Conservation (phyloP, 1,140 invertebrate species). For the Brachionus asplanchnoidis region DNA sequence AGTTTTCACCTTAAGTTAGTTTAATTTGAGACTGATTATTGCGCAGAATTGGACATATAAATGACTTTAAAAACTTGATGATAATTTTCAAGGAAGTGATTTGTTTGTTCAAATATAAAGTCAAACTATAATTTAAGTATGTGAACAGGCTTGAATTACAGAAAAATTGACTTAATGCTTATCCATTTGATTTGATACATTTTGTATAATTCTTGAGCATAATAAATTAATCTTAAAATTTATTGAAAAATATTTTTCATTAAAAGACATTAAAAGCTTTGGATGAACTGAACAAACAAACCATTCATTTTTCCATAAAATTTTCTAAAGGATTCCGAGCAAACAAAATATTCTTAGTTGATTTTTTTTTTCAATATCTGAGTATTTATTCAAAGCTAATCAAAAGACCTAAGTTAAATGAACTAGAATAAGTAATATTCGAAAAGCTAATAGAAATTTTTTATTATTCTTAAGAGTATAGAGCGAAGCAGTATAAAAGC, state of each 20-base stretch:
- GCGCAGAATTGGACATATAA: neutral
- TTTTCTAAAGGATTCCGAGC: neutral
- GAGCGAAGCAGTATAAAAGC: neutral
- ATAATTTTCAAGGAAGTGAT: neutral
- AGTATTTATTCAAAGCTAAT: neutral
- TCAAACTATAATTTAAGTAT: neutral
- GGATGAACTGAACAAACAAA: neutral
- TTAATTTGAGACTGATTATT: slow-evolving; percentile 9
- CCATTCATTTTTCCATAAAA: neutral
- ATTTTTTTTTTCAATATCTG: slow-evolving; percentile 5
- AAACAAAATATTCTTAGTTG: neutral
- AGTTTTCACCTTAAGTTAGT: neutral
- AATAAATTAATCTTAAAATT: neutral
- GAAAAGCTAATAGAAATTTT: neutral
- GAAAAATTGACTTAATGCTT: neutral
- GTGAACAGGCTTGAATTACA: neutral
- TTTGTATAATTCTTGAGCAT: neutral
- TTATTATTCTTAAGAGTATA: neutral
- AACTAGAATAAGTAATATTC: neutral
- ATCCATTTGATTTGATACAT: neutral
- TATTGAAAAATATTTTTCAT: too few relatives aligned
- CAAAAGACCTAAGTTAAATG: neutral
- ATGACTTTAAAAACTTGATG: neutral
- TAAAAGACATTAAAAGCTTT: neutral
- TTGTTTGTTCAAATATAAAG: neutral